Conservation (phyloP, 1,140 invertebrate species). For the Cydia strobilella region DNA sequence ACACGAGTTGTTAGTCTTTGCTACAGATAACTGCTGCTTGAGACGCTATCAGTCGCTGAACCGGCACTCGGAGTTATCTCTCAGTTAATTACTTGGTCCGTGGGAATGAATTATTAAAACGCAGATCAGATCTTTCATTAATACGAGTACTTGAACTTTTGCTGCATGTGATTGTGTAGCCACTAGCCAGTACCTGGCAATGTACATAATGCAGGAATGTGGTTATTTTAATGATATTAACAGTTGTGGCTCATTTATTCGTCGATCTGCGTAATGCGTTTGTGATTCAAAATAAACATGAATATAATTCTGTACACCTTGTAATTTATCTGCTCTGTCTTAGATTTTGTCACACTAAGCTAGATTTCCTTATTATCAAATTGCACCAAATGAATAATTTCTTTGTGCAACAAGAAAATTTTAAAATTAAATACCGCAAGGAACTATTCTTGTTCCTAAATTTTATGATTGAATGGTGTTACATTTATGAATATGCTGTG, state of each 20-base stretch:
- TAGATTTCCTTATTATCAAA: not conserved
- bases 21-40: slow-evolving; percentile 21
- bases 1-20: slow-evolving; percentile 18
- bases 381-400: not conserved
- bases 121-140: slow-evolving; percentile 22
- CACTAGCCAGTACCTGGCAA: not conserved
- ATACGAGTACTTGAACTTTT: slow-evolving; percentile 18
- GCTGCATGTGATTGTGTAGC: not conserved
- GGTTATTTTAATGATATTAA: slow-evolving; percentile 19
- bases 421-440: not conserved
- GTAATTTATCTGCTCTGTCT: not conserved
- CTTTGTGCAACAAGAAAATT: not conserved
- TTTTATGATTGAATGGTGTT: not conserved
- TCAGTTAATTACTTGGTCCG: slow-evolving; percentile 21
- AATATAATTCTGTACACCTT: not conserved
- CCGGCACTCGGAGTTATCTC: slow-evolving; percentile 21
- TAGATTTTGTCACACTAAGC: not conserved
- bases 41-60: slow-evolving; percentile 14
- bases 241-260: slow-evolving; percentile 6
- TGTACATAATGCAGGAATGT: slow-evolving; percentile 10
- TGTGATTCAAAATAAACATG: not conserved
- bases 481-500: not conserved
- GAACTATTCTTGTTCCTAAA: not conserved
- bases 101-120: slow-evolving; percentile 26
- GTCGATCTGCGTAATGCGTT: not conserved